Conservation (phyloP, 1,140 invertebrate genomes). For the Brachionus paranguensis region DNA sequence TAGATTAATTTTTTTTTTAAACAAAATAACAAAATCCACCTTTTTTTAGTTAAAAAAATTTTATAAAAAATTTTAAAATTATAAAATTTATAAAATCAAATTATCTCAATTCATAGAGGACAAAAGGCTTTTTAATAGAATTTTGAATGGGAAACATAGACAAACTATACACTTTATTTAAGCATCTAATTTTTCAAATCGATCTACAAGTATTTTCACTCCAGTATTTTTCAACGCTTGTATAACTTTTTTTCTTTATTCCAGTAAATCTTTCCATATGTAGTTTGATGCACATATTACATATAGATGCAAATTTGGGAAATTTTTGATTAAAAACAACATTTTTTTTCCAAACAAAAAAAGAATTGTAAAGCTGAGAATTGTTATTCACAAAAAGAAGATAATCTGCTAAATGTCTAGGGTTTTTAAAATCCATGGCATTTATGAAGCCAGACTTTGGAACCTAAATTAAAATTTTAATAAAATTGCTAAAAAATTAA, state of each 20-base stretch:
- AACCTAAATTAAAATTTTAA: neutral
- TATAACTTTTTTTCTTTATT: neutral
- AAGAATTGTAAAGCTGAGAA: neutral
- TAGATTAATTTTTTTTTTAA: no score
- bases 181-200: neutral
- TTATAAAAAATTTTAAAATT: no score
- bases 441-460: slow-evolving; percentile 31
- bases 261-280: neutral
- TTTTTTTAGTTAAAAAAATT: no score
- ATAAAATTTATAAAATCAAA: no score
- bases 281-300: neutral
- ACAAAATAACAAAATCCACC: no score
- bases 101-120: no score
- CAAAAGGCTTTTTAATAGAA: no score
- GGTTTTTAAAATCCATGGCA: slow-evolving; percentile 39
- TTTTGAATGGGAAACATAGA: no score
- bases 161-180: no score
- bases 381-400: slow-evolving; percentile 38
- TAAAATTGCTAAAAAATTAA: neutral
- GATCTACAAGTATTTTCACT: neutral
- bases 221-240: neutral
- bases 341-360: slow-evolving; percentile 13
- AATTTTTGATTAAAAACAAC: neutral
- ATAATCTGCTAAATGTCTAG: slow-evolving; percentile 41
- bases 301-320: neutral